These are phyloP conservation scores for Hydrozoanthus gracilis DNA, from an alignment of 92 coral and sea anemone genomes.

Conservation along the genomic window DNA sequence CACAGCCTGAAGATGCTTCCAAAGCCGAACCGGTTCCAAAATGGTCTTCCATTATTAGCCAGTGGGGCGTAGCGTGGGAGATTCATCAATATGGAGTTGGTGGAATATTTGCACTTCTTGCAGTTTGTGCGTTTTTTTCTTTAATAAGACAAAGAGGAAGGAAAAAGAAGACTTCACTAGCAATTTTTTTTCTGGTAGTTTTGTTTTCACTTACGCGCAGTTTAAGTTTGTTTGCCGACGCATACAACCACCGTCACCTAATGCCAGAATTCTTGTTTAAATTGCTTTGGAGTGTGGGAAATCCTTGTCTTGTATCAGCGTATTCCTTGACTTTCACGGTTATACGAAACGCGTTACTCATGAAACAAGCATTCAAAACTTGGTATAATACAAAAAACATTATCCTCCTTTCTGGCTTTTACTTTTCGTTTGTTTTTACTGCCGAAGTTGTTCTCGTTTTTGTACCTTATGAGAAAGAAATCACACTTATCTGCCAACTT, in stretches of 20 bases:
- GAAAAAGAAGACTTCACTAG: conserved; percentile 54
- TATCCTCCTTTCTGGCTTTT: conserved; percentile 53
- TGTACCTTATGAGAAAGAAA: conserved; percentile 52
- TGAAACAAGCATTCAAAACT: conserved; percentile 66
- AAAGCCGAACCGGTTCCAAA: no score
- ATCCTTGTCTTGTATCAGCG: conserved; percentile 72
- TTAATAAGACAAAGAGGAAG: conserved; percentile 30
- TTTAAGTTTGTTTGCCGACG: conserved; percentile 66
- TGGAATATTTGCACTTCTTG: no score
- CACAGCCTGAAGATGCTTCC: no score
- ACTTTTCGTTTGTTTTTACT: conserved; percentile 60
- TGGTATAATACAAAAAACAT: conserved; percentile 81
- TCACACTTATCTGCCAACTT: conserved; percentile 66
- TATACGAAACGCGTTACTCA: conserved; percentile 67
- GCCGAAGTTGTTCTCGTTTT: conserved; percentile 63
- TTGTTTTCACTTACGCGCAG: conserved; percentile 61
- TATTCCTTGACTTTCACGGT: conserved; percentile 63
- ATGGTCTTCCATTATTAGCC: no score
- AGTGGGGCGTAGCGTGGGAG: no score
- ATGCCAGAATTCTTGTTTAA: conserved; percentile 52
- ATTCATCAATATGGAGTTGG: no score
- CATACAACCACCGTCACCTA: conserved; percentile 54
- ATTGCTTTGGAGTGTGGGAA: conserved; percentile 74
- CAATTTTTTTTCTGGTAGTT: conserved; percentile 52
- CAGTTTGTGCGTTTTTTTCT: no score